Base-by-base conservation (phyloP, 2,797 vertebrate genomes). In the Crocodylus rhombifer region DNA sequence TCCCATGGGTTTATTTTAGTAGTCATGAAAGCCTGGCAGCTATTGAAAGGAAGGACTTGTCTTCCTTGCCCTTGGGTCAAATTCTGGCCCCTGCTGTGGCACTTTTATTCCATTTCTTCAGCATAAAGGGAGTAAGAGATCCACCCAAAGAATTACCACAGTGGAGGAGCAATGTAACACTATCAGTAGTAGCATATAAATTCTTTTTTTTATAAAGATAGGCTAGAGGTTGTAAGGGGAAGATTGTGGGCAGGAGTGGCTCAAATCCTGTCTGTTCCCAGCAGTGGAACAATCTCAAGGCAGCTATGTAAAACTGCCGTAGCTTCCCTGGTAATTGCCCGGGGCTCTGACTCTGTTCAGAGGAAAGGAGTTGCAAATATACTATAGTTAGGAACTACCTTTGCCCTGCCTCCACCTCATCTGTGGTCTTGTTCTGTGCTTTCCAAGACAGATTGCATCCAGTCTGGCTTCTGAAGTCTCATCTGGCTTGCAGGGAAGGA, bases 341-440 rank as follows among this genome's bases (percentile, higher is more conserved):
- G 0, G 4, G 25, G 15, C 30, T 57, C 69, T 65, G 65, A 58
- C 67, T n/a, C 33, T 21, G 7, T 20, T 58, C 1, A 0, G 76
- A 13, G 58, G 78, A 25, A 17, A 64, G n/a, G 5, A 62, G 65
- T 16, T 13, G 36, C 25, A 33, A 83, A 60, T 1, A 7, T 23
- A 73, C 3, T 7, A 30, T 10, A 7, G 0, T 0, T 17, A 25
- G 55, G 61, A 30, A 20, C 15, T 20, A 55, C 74, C 11, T 42
- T 5, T 63, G 77, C 62, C 25, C 56, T 62, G 56, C 42, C 56
- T 78, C 23, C 30, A 33, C 20, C 65, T 36, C 9, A 7, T 6
- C 33, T 71, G 67, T 71, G 33, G 33, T 28, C 18, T 56, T 56
- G 26, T 74, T 30, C 61, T 82, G 57, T 69, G 21, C 64, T 71